A percentile compares a stretch with the other conserved stretches of the same genome.
These are phyloP conservation scores for Melinopterus prodromus DNA, from an alignment of 2,888 invertebrate genomes.

Conservation along the genomic window DNA sequence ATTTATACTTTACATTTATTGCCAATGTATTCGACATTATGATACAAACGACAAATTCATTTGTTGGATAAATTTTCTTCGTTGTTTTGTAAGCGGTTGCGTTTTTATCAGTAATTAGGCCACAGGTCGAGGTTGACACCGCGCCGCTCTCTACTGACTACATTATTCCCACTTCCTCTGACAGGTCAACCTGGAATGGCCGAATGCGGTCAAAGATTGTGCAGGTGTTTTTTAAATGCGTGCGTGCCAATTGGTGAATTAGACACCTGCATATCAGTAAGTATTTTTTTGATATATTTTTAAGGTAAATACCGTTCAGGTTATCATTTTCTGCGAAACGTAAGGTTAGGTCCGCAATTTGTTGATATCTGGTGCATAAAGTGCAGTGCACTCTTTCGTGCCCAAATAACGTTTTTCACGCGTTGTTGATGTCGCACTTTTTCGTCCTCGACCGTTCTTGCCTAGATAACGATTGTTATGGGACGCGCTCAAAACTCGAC, in stretches of 20 bases:
- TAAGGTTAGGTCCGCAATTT: conserved; percentile 47
- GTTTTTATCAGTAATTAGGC: conserved; percentile 19
- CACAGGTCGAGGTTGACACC: conserved; percentile 15
- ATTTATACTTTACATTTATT: not conserved
- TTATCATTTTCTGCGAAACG: conserved; percentile 16
- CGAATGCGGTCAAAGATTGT: conserved; percentile 62
- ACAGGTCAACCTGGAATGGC: conserved; percentile 62
- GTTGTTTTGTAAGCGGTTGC: not conserved
- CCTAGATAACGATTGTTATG: conserved; percentile 13
- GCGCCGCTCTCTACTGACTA: conserved; percentile 45
- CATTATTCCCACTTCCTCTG: conserved; percentile 59
- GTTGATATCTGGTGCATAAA: conserved; percentile 59
- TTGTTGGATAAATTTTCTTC: not conserved
- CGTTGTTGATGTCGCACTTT: conserved; percentile 48
- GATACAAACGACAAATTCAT: not conserved
- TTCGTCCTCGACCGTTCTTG: conserved; percentile 36
- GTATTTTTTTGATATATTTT: conserved; percentile 21
- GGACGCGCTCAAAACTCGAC: conserved; percentile 40
- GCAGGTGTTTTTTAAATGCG: conserved; percentile 61
- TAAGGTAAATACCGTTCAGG: conserved; percentile 6
- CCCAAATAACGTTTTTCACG: conserved; percentile 53
- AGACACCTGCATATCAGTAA: conserved; percentile 43
- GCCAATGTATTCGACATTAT: not conserved
- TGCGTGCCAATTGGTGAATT: conserved; percentile 51
- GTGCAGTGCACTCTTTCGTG: conserved; percentile 56